Conservation (phyloP, 2,888 invertebrate species). For the Tiphia femorata region DNA sequence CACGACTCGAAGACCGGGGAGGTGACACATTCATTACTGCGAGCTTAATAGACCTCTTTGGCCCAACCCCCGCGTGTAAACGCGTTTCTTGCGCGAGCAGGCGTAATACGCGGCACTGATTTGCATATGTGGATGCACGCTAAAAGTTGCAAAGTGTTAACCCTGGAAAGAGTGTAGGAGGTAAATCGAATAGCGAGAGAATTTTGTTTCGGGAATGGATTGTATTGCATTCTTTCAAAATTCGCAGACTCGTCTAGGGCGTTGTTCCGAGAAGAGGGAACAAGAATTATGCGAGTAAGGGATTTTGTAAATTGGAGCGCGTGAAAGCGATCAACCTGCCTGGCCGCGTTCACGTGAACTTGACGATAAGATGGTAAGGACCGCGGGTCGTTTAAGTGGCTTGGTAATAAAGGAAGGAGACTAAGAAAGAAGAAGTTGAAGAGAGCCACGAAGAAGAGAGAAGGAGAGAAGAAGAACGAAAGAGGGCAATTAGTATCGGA, state of each 20-base stretch:
- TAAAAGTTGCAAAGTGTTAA: constrained; percentile 5
- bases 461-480: too few species aligned
- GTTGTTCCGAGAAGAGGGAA: too few species aligned
- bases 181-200: constrained; percentile 4
- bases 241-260: too few species aligned
- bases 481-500: constrained; percentile 64
- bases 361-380: too few species aligned
- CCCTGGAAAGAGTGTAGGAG: constrained; percentile 12
- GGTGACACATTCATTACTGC: constrained; percentile 52
- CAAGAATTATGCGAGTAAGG: too few species aligned
- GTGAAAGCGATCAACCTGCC: too few species aligned
- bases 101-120: constrained; percentile 34
- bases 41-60: constrained; percentile 46
- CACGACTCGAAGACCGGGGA: constrained; percentile 13
- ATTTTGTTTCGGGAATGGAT: neutral
- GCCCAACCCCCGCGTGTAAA: constrained; percentile 44
- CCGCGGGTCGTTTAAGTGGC: too few species aligned
- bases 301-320: too few species aligned
- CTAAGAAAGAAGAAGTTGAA: constrained; percentile 27
- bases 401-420: constrained; percentile 13
- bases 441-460: too few species aligned
- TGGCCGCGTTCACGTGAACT: too few species aligned
- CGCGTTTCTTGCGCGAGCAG: constrained; percentile 44
- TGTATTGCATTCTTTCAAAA: too few species aligned
- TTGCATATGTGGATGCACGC: too few species aligned